Conservation (phyloP, 2,888 invertebrate species). For the Drepana falcataria region DNA sequence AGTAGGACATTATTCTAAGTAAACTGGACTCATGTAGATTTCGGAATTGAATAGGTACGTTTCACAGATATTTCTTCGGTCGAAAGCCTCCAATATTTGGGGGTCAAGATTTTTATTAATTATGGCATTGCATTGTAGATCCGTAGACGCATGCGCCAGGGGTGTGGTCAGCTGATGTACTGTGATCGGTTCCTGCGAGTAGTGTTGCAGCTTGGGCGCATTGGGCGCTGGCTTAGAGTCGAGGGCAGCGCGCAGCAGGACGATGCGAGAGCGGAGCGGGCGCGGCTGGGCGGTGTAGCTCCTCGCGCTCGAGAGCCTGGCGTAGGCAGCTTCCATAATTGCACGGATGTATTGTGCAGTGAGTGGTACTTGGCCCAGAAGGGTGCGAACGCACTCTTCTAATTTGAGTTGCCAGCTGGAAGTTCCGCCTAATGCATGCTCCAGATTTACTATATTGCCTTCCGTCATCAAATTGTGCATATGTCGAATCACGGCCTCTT, state of each 20-base stretch:
- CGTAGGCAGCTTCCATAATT: constrained; percentile 35
- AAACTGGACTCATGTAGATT: constrained; percentile 30
- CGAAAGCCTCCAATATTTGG: constrained; percentile 28
- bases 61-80: constrained; percentile 41
- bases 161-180: constrained; percentile 33
- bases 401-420: constrained; percentile 21
- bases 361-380: constrained; percentile 39
- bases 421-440: constrained; percentile 5
- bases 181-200: constrained; percentile 24
- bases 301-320: constrained; percentile 22
- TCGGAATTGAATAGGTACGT: constrained; percentile 33
- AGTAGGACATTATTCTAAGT: too few relatives aligned
- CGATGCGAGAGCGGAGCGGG: constrained; percentile 29
- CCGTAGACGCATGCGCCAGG: constrained; percentile 24
- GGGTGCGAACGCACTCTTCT: constrained; percentile 21
- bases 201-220: constrained; percentile 14
- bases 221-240: background rate
- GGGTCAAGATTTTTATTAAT: constrained; percentile 38
- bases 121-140: constrained; percentile 35
- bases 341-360: constrained; percentile 45
- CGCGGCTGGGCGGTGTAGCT: constrained; percentile 14
- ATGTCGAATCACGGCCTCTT: constrained; percentile 25
- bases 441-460: constrained; percentile 6
- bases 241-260: constrained; percentile 24
- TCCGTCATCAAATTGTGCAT: constrained; percentile 23